Evolutionary conservation across 2,113 vertebrate species (phyloP).

Genomic region (Nycticebus coucang): DNA sequence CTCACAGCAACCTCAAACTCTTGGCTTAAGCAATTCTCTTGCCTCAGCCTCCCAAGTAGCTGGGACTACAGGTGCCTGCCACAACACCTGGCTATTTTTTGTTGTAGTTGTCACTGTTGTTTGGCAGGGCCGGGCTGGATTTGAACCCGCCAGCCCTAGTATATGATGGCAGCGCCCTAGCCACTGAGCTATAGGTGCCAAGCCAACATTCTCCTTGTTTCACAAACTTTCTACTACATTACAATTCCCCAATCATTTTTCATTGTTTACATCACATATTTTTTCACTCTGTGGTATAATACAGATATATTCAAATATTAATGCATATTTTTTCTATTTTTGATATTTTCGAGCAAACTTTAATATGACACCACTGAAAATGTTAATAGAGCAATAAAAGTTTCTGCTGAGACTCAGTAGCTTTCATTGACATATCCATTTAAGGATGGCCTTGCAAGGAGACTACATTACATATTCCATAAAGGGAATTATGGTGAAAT

Average conservation of each 20-base stretch:
- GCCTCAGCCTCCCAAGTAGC: too few relatives aligned
- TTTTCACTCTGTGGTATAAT: neutral
- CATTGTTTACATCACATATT: neutral
- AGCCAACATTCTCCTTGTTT: neutral
- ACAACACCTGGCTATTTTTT: too few relatives aligned
- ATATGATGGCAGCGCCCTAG: too few relatives aligned
- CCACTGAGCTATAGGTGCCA: too few relatives aligned
- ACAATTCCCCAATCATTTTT: neutral
- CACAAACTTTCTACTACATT: neutral
- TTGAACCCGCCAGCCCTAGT: too few relatives aligned
- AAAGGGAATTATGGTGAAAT: neutral
- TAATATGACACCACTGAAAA: neutral
- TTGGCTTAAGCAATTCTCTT: too few relatives aligned
- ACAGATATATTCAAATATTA: neutral
- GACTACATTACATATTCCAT: neutral
- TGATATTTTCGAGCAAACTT: neutral
- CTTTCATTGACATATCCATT: neutral
- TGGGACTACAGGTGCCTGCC: too few relatives aligned
- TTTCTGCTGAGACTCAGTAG: neutral
- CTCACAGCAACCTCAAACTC: too few relatives aligned
- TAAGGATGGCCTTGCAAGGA: neutral
- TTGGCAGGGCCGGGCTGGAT: too few relatives aligned
- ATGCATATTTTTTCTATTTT: neutral
- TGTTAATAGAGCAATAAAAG: neutral
- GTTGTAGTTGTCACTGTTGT: too few relatives aligned